Evolutionary conservation across 23 tunicate genomes (phyloP).

Genomic region (Trididemnum clinides): DNA sequence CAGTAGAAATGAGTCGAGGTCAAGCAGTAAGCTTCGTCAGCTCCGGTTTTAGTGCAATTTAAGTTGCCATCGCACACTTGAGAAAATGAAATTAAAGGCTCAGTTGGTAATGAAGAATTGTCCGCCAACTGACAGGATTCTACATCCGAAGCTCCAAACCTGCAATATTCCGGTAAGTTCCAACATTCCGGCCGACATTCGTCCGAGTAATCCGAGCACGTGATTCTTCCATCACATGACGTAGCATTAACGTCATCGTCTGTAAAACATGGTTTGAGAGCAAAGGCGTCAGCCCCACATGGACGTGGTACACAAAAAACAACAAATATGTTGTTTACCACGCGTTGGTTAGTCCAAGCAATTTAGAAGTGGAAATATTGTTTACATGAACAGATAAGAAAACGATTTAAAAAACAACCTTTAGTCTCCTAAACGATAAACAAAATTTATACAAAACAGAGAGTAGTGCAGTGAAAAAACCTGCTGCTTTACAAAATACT

Average conservation of each 20-base stretch:
- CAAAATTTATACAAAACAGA: too few relatives aligned
- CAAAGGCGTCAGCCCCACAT: too few relatives aligned
- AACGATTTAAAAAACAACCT: too few relatives aligned
- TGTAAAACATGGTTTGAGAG: neutral
- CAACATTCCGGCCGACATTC: conserved; percentile 75
- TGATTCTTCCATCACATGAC: conserved; percentile 59
- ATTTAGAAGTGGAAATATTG: too few relatives aligned
- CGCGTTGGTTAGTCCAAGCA: too few relatives aligned
- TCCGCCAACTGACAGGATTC: neutral
- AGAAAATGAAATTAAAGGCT: neutral
- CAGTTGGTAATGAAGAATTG: neutral
- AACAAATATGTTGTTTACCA: too few relatives aligned
- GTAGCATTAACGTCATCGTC: conserved; percentile 21
- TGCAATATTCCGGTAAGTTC: conserved; percentile 53
- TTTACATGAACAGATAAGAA: too few relatives aligned
- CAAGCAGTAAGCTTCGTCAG: conserved; percentile 63
- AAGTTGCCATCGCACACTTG: conserved; percentile 55
- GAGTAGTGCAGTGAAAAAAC: too few relatives aligned
- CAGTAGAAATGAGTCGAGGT: conserved; percentile 72
- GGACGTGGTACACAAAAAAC: too few relatives aligned
- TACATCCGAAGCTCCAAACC: neutral
- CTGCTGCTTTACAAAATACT: too few relatives aligned
- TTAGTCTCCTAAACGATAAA: too few relatives aligned
- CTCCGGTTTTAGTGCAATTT: conserved; percentile 37
- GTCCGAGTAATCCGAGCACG: conserved; percentile 74